A percentile compares a stretch with the other conserved stretches of the same genome.
phyloP scores from a whole-genome alignment of 1,140 invertebrate genomes.

The Asbolus verrucosus region DNA sequence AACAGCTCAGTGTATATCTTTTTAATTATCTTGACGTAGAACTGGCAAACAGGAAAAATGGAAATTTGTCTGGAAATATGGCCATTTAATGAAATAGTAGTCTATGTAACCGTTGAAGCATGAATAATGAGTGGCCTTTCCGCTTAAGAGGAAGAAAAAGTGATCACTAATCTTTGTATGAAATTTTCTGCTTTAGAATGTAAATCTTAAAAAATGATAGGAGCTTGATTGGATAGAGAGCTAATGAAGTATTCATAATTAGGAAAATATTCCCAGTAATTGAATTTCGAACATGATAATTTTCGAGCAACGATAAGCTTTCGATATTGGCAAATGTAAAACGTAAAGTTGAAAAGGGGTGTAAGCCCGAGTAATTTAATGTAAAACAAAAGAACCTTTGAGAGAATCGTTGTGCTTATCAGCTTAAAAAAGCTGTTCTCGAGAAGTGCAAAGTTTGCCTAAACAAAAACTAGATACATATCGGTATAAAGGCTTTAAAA shows the following conservation, averaged over 20 bases:
- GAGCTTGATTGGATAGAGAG: slow-evolving; percentile 27
- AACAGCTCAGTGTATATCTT: slow-evolving; percentile 13
- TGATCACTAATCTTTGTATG: slow-evolving; percentile 26
- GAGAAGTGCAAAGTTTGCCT: slow-evolving; percentile 35
- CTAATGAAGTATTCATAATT: slow-evolving; percentile 34
- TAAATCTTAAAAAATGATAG: slow-evolving; percentile 19
- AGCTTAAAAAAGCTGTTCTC: slow-evolving; percentile 41
- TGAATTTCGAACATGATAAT: slow-evolving; percentile 30
- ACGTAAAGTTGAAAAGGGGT: slow-evolving; percentile 9
- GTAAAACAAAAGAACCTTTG: slow-evolving; percentile 39
- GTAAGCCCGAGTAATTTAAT: slow-evolving; percentile 26
- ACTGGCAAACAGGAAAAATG: background rate
- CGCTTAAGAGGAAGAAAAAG: slow-evolving; percentile 18
- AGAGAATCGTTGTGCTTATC: slow-evolving; percentile 38
- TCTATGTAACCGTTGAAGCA: background rate
- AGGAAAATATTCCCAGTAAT: slow-evolving; percentile 28
- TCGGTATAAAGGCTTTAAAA: slow-evolving; percentile 42
- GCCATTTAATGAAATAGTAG: too few species aligned
- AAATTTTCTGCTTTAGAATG: slow-evolving; percentile 19
- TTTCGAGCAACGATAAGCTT: slow-evolving; percentile 1
- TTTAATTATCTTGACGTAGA: slow-evolving; percentile 13
- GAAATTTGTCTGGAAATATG: background rate
- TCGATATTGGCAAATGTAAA: slow-evolving; percentile 15
- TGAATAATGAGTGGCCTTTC: slow-evolving; percentile 12
- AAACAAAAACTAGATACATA: slow-evolving; percentile 46